Evolutionary conservation across 2,888 invertebrate genomes (phyloP).

Genomic region (Dendrolimus pini): DNA sequence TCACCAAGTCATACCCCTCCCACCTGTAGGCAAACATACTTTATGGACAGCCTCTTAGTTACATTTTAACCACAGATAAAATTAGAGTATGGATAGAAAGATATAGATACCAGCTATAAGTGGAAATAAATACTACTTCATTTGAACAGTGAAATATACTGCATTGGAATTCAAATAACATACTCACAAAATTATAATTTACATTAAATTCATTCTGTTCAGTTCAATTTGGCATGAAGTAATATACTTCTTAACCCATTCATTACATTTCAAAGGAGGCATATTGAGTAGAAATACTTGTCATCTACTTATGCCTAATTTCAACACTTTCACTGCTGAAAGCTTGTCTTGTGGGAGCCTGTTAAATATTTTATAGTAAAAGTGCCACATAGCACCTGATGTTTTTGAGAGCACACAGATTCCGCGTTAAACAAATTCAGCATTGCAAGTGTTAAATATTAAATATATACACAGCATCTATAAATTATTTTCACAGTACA

Average conservation of each 20-base stretch:
- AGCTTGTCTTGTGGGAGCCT: no score
- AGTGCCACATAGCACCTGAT: no score
- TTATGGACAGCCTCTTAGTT: no score
- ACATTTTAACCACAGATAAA: no score
- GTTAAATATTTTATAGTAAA: no score
- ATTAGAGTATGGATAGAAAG: no score
- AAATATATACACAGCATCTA: constrained; percentile 9
- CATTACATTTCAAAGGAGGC: constrained; percentile 12
- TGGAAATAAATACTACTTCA: constrained; percentile 23
- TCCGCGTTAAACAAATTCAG: not conserved
- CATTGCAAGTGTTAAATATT: not conserved
- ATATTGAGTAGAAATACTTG: not conserved
- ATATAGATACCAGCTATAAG: constrained; percentile 2
- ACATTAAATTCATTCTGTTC: constrained; percentile 16
- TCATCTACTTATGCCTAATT: constrained; percentile 2
- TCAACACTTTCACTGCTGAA: constrained; percentile 8
- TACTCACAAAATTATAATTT: constrained; percentile 11
- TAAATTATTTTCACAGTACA: constrained; percentile 39
- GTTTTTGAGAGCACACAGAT: no score
- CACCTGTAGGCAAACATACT: no score
- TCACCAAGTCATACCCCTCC: no score
- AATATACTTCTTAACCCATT: constrained; percentile 39
- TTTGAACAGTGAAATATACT: constrained; percentile 11
- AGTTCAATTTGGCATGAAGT: constrained; percentile 40
- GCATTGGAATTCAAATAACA: constrained; percentile 11